Conservation (phyloP, 1,140 invertebrate genomes). For the Antheraea pernyi region DNA sequence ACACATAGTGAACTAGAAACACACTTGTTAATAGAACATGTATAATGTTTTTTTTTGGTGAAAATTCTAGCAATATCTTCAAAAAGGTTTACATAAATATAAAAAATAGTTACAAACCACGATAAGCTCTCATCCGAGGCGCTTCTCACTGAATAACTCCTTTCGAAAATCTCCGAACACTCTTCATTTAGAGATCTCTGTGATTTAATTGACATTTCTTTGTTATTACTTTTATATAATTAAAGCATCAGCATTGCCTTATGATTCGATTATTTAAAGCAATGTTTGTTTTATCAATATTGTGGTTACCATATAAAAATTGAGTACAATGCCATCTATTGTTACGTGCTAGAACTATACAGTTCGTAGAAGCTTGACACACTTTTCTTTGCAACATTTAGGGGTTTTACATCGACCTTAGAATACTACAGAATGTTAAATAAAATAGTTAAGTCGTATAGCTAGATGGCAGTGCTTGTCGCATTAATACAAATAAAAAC, state of each 20-base stretch:
- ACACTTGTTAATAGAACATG: too few species aligned
- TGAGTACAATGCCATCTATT: slow-evolving; percentile 16
- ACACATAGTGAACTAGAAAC: too few species aligned
- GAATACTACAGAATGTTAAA: too few species aligned
- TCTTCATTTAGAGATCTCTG: slow-evolving; percentile 64
- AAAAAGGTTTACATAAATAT: neutral
- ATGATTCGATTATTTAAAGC: neutral
- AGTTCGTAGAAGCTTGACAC: too few species aligned
- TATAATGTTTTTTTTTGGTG: too few species aligned
- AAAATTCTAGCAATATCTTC: too few species aligned
- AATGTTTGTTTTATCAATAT: neutral
- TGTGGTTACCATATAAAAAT: neutral
- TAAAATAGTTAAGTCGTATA: too few species aligned
- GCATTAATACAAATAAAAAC: too few species aligned
- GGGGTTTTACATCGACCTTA: too few species aligned
- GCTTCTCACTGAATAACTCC: slow-evolving; percentile 58
- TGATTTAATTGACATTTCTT: slow-evolving; percentile 60
- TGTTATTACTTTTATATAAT: neutral
- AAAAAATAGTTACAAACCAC: slow-evolving; percentile 34
- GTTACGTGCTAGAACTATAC: slow-evolving; percentile 4
- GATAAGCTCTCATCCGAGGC: slow-evolving; percentile 56
- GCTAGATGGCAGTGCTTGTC: too few species aligned
- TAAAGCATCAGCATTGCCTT: too few species aligned
- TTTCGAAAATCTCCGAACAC: slow-evolving; percentile 62
- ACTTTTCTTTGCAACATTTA: too few species aligned